These are phyloP conservation scores for Hippoglossus stenolepis DNA, from an alignment of 2,113 vertebrate species.

Conservation along the genomic window DNA sequence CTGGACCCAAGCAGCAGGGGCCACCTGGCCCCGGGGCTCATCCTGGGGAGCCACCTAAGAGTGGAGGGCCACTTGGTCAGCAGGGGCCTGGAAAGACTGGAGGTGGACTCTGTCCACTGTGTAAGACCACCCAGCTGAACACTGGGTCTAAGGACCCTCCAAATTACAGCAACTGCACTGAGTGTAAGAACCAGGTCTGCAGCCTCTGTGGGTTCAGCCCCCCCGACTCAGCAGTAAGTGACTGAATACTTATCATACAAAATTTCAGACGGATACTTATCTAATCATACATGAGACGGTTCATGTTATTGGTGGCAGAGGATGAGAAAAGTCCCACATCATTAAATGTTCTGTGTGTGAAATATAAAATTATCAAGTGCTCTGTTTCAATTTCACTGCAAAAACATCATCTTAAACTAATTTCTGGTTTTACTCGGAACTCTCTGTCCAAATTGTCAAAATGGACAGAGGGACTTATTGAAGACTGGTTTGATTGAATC, in stretches of 20 bases:
- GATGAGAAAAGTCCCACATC: too few species aligned
- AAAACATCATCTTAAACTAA: too few species aligned
- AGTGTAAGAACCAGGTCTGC: slow-evolving; percentile 94
- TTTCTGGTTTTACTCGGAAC: too few species aligned
- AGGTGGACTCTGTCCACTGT: slow-evolving; percentile 89
- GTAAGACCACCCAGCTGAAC: slow-evolving; percentile 91
- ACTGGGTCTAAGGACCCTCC: slow-evolving; percentile 87
- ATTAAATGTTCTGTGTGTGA: too few species aligned
- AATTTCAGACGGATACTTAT: not conserved
- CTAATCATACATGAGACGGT: slow-evolving; percentile 6
- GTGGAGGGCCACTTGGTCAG: slow-evolving; percentile 32
- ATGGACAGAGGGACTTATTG: too few species aligned
- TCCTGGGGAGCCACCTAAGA: slow-evolving; percentile 49
- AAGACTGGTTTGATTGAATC: too few species aligned
- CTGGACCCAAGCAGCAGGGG: slow-evolving; percentile 69
- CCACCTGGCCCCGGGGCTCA: slow-evolving; percentile 55
- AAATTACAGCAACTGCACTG: slow-evolving; percentile 93
- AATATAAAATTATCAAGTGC: too few species aligned
- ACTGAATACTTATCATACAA: not conserved
- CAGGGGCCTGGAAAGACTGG: slow-evolving; percentile 73
- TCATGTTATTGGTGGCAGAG: not conserved
- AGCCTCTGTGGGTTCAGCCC: slow-evolving; percentile 98
- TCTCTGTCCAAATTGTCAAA: too few species aligned
- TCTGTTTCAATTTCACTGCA: too few species aligned
- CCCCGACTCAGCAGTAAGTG: slow-evolving; percentile 84